phyloP scores from a whole-genome alignment of 2,888 invertebrate genomes.

The Cheiracanthium punctorium region DNA sequence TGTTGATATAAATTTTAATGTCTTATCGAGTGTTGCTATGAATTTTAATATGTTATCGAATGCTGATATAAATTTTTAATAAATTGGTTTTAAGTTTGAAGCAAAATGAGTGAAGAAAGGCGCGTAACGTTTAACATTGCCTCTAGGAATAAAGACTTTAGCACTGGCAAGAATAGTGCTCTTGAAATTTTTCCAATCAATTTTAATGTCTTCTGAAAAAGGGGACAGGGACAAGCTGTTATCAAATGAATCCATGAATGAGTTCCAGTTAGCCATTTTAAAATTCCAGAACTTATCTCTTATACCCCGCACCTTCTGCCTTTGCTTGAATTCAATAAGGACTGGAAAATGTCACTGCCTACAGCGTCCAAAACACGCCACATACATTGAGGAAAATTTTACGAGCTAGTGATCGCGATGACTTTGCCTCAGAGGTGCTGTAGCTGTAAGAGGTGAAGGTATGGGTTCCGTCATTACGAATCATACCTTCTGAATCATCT shows the following conservation, averaged over 20 bases:
- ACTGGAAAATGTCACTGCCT: constrained; percentile 11
- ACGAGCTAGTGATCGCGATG: not conserved
- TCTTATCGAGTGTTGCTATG: too few species aligned
- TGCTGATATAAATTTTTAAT: too few species aligned
- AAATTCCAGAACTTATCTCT: constrained; percentile 17
- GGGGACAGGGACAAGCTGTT: not conserved
- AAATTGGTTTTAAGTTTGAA: constrained; percentile 15
- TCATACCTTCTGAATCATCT: not conserved
- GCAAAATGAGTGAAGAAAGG: constrained; percentile 22
- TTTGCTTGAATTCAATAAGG: constrained; percentile 16
- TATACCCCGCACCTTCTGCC: not conserved
- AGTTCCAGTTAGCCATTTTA: not conserved
- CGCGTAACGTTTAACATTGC: constrained; percentile 15
- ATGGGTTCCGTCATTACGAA: constrained; percentile 21
- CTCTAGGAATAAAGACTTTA: constrained; percentile 11
- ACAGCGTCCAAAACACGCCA: constrained; percentile 14
- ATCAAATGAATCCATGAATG: not conserved
- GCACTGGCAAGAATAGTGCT: constrained; percentile 6
- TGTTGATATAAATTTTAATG: too few species aligned
- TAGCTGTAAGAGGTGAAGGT: constrained; percentile 27
- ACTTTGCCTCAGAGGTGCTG: not conserved
- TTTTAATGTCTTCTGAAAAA: not conserved
- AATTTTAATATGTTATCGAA: too few species aligned
- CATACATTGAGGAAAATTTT: not conserved
- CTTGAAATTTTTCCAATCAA: constrained; percentile 9